Conservation (phyloP, 2,113 vertebrate genomes). For the Dipodomys ordii region DNA sequence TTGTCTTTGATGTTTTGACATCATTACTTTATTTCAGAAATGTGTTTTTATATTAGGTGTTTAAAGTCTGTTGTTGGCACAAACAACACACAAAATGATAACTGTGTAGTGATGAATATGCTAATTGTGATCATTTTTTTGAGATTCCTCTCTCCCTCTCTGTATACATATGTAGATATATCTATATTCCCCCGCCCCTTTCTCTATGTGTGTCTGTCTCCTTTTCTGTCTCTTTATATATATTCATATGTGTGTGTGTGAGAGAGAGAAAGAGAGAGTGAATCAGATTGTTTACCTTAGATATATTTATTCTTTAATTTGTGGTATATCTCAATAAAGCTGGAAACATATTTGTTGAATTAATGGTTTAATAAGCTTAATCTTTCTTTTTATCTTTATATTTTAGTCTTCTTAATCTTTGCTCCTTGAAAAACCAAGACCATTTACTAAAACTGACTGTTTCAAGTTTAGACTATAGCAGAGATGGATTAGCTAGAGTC, state of each 20-base stretch:
- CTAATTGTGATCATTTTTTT: constrained; percentile 1
- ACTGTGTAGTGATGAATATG: background rate
- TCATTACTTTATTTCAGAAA: constrained; percentile 9
- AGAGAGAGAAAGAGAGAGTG: too few relatives aligned
- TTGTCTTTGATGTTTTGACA: background rate
- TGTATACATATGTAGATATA: too few relatives aligned
- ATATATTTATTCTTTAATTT: background rate
- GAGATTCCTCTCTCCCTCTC: too few relatives aligned
- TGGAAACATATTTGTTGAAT: constrained; percentile 23
- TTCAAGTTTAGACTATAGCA: constrained; percentile 97
- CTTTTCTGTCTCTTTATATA: too few relatives aligned
- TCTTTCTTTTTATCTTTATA: constrained; percentile 47
- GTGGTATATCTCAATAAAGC: background rate
- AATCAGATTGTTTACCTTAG: background rate
- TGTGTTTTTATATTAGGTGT: constrained; percentile 31
- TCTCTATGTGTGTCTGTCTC: too few relatives aligned
- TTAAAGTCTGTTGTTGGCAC: background rate
- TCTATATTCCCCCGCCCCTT: too few relatives aligned
- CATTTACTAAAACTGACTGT: constrained; percentile 96
- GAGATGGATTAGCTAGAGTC: constrained; percentile 96
- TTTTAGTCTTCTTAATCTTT: constrained; percentile 96
- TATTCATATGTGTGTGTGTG: background rate
- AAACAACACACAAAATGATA: background rate
- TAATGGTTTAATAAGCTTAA: constrained; percentile 40
- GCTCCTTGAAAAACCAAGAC: constrained; percentile 98